A percentile compares a stretch with the other conserved stretches of the same genome.
Evolutionary conservation across 2,797 vertebrate genomes (phyloP).

Genomic region (Xyrichtys novacula): DNA sequence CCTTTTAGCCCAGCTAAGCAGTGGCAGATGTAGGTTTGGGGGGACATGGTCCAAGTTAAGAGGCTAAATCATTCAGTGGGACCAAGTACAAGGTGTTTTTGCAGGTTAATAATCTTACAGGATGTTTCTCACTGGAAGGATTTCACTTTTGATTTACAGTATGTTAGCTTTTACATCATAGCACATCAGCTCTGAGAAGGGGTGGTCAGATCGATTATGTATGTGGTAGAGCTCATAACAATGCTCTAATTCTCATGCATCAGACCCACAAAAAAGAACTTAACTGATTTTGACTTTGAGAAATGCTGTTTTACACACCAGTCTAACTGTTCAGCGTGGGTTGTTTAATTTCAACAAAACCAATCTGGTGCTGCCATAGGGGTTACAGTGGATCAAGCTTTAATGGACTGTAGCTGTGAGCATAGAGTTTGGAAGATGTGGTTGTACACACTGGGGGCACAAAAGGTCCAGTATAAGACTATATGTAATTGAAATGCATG

Average conservation of each 20-base stretch:
- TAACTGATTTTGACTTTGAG: not conserved
- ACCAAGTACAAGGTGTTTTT: not conserved
- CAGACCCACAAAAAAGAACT: not conserved
- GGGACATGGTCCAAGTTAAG: not conserved
- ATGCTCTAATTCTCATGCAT: not conserved
- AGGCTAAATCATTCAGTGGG: conserved; percentile 3
- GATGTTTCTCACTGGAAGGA: not conserved
- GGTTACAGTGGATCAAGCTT: not conserved
- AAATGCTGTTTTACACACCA: not conserved
- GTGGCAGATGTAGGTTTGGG: too few species aligned
- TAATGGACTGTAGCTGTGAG: not conserved
- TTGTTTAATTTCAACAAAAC: not conserved
- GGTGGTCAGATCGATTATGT: not conserved
- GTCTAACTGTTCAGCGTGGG: not conserved
- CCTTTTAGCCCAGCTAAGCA: too few species aligned
- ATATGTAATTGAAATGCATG: too few species aligned
- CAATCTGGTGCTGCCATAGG: not conserved
- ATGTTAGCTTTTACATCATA: not conserved
- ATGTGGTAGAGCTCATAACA: not conserved
- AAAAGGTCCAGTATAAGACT: not conserved
- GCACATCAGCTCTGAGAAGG: not conserved
- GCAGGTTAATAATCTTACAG: not conserved
- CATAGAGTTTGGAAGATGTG: not conserved
- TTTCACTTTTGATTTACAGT: not conserved
- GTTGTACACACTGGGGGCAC: not conserved